Evolutionary conservation across 2,888 invertebrate genomes (phyloP).

Genomic region (Dusona sp.): DNA sequence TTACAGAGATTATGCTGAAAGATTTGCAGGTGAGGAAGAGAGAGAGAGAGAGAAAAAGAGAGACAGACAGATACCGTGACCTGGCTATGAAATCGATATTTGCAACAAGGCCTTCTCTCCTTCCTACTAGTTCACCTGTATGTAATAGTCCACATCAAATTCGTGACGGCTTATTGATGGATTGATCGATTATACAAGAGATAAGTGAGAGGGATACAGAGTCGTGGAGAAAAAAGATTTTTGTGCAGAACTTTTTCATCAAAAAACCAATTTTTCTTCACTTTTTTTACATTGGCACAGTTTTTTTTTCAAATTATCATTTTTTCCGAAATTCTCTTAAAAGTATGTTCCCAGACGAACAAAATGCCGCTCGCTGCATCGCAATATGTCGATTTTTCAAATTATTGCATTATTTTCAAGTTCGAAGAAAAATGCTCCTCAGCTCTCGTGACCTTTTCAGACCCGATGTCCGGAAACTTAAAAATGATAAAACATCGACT

Average conservation of each 20-base stretch:
- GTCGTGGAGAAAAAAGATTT: neutral
- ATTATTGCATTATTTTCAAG: neutral
- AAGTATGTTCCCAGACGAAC: neutral
- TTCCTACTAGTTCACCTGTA: conserved; percentile 15
- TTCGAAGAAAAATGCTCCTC: neutral
- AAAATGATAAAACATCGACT: neutral
- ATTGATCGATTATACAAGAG: neutral
- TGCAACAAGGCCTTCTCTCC: conserved; percentile 42
- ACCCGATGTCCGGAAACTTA: neutral
- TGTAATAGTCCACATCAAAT: conserved; percentile 26
- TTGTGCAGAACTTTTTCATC: neutral
- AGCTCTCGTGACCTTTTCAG: neutral
- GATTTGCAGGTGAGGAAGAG: conserved; percentile 2
- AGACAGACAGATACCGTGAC: conserved; percentile 50
- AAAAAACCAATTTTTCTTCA: neutral
- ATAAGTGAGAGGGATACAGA: neutral
- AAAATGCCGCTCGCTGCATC: neutral
- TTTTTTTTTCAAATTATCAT: neutral
- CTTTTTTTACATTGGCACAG: neutral
- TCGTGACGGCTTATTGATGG: conserved; percentile 39
- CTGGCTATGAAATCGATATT: conserved; percentile 66
- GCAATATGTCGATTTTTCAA: neutral
- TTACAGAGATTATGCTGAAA: conserved; percentile 21
- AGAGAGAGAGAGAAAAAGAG: neutral
- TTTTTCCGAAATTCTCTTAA: neutral